Evolutionary conservation across 1,140 invertebrate genomes (phyloP).

Genomic region (Cherax quadricarinatus): DNA sequence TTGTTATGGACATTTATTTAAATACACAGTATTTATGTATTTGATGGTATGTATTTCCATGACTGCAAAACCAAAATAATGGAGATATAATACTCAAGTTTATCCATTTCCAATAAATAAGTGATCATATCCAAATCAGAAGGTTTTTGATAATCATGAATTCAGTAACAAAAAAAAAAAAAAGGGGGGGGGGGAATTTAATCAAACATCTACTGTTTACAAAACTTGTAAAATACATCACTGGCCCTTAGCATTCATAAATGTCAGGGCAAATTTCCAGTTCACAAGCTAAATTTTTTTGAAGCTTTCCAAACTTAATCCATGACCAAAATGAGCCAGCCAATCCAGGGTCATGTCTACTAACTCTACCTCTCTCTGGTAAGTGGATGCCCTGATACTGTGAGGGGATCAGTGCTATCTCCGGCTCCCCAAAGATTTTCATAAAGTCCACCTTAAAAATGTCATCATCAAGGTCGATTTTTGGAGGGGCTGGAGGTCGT

Average conservation of each 20-base stretch:
- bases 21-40: too few species aligned
- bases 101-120: too few species aligned
- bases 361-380: conserved; percentile 66
- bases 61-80: too few species aligned
- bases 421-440: conserved; percentile 74
- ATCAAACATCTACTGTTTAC: not conserved
- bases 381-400: conserved; percentile 74
- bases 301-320: not conserved
- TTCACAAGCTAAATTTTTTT: not conserved
- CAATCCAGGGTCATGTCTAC: conserved; percentile 10
- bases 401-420: conserved; percentile 73
- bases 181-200: not conserved
- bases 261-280: not conserved
- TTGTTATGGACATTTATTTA: too few species aligned
- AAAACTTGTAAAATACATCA: not conserved
- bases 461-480: conserved; percentile 73
- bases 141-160: too few species aligned
- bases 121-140: too few species aligned
- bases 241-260: not conserved
- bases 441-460: conserved; percentile 77
- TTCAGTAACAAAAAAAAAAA: too few species aligned
- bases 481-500: conserved; percentile 51
- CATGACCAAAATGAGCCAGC: conserved; percentile 34
- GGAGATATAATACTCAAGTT: too few species aligned
- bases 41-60: too few species aligned